Evolutionary conservation across 2,797 vertebrate species (phyloP).

Genomic region (Zalophus californianus): DNA sequence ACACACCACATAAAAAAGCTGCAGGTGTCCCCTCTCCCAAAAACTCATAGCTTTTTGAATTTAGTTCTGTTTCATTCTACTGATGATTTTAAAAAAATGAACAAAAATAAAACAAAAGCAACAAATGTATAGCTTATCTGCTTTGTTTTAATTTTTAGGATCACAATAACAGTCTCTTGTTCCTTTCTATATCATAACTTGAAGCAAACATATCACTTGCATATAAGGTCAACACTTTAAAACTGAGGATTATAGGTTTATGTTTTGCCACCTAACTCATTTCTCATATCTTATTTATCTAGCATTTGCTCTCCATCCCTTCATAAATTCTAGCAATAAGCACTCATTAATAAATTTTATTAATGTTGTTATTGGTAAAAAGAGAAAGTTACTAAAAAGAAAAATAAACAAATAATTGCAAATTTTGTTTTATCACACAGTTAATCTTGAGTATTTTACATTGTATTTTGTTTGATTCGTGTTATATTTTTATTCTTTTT

Average conservation of each 20-base stretch:
- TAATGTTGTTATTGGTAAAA: not conserved
- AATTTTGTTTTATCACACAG: not conserved
- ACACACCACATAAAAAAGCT: not conserved
- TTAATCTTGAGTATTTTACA: not conserved
- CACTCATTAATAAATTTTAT: not conserved
- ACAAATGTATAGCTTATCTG: not conserved
- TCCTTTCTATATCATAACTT: not conserved
- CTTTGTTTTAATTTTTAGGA: not conserved
- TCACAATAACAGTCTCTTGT: not conserved
- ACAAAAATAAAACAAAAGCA: not conserved
- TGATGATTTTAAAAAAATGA: not conserved
- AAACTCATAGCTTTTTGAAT: not conserved
- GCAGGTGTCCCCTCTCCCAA: not conserved
- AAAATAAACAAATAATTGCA: not conserved
- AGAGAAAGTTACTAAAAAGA: not conserved
- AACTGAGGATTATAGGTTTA: not conserved
- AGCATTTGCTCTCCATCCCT: not conserved
- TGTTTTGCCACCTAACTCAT: not conserved
- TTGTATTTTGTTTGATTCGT: not conserved
- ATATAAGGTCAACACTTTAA: not conserved
- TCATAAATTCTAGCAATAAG: not conserved
- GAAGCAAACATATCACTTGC: not conserved
- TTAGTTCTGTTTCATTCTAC: not conserved
- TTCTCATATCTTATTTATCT: not conserved
- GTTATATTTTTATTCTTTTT: not conserved